Percentiles rank a stretch among this genome's conserved stretches.
Conservation (phyloP, 2,888 invertebrate species). For the Catocala fraxini region DNA sequence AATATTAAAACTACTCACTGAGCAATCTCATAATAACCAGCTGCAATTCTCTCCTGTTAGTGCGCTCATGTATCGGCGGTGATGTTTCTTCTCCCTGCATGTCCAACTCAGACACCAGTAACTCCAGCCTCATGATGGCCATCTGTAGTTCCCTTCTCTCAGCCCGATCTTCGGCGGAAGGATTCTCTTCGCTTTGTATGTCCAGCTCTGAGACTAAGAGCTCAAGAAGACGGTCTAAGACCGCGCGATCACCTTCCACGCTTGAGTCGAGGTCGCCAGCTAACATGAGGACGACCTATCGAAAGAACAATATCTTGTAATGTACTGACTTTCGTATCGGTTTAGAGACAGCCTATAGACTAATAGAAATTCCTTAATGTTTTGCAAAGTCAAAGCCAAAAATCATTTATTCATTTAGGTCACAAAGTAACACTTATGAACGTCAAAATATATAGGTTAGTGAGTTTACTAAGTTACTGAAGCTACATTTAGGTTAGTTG, state of each 20-base stretch:
- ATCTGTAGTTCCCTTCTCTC: slow-evolving; percentile 94
- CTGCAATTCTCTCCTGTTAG: slow-evolving; percentile 94
- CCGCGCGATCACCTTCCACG: slow-evolving; percentile 92
- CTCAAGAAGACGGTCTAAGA: slow-evolving; percentile 92
- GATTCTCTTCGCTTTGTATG: slow-evolving; percentile 85
- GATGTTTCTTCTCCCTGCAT: slow-evolving; percentile 83
- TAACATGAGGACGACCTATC: slow-evolving; percentile 94
- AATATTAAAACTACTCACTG: slow-evolving; percentile 86
- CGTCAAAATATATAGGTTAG: too few relatives aligned
- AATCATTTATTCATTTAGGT: too few relatives aligned
- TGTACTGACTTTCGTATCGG: too few relatives aligned
- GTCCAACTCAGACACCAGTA: slow-evolving; percentile 91
- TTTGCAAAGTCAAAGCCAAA: too few relatives aligned
- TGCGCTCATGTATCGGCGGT: slow-evolving; percentile 89
- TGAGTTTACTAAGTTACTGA: too few relatives aligned
- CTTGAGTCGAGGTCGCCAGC: slow-evolving; percentile 96
- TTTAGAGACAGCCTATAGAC: too few relatives aligned
- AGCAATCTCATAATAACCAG: slow-evolving; percentile 95
- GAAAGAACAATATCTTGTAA: too few relatives aligned
- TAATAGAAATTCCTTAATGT: too few relatives aligned
- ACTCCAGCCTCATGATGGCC: slow-evolving; percentile 93
- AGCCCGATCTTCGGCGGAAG: slow-evolving; percentile 86
- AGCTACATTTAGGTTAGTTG: too few relatives aligned
- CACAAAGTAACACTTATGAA: too few relatives aligned
- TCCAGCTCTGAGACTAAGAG: slow-evolving; percentile 91